Evolutionary conservation across 1,140 invertebrate genomes (phyloP).

Genomic region (Drosophila eugracilis): DNA sequence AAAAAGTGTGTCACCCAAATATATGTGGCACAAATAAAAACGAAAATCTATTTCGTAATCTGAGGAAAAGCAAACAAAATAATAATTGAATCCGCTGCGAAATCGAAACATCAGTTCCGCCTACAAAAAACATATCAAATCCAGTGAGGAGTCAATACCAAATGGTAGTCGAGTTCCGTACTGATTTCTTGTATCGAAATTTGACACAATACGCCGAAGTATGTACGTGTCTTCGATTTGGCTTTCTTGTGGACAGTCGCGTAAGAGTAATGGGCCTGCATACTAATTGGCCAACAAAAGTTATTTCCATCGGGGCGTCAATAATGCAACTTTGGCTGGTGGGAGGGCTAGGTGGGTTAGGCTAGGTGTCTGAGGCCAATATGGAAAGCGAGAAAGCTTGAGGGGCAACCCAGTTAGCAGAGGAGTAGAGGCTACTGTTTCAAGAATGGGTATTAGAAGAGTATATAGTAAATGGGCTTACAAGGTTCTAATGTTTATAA

Average conservation of each 20-base stretch:
- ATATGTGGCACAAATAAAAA: slow-evolving; percentile 56
- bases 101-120: slow-evolving; percentile 58
- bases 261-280: slow-evolving; percentile 69
- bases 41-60: slow-evolving; percentile 72
- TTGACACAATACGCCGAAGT: slow-evolving; percentile 78
- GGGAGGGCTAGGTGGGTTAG: slow-evolving; percentile 12
- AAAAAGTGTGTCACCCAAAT: slow-evolving; percentile 42
- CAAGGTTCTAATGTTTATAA: too few species aligned
- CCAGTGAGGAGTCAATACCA: slow-evolving; percentile 55
- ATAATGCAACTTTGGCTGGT: slow-evolving; percentile 67
- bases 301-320: slow-evolving; percentile 75
- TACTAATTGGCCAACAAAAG: slow-evolving; percentile 71
- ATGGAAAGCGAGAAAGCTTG: slow-evolving; percentile 81
- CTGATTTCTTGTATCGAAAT: slow-evolving; percentile 83
- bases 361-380: slow-evolving; percentile 41
- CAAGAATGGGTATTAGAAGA: neutral
- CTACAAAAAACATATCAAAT: slow-evolving; percentile 41
- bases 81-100: slow-evolving; percentile 40
- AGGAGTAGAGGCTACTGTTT: slow-evolving; percentile 53
- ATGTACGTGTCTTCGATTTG: slow-evolving; percentile 75
- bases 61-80: slow-evolving; percentile 44
- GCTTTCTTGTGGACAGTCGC: slow-evolving; percentile 71
- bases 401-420: slow-evolving; percentile 71
- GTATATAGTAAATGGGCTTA: slow-evolving; percentile 6
- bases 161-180: slow-evolving; percentile 76